Base-by-base conservation (phyloP, 1,140 invertebrate genomes). In the Rhysida immarginata region DNA sequence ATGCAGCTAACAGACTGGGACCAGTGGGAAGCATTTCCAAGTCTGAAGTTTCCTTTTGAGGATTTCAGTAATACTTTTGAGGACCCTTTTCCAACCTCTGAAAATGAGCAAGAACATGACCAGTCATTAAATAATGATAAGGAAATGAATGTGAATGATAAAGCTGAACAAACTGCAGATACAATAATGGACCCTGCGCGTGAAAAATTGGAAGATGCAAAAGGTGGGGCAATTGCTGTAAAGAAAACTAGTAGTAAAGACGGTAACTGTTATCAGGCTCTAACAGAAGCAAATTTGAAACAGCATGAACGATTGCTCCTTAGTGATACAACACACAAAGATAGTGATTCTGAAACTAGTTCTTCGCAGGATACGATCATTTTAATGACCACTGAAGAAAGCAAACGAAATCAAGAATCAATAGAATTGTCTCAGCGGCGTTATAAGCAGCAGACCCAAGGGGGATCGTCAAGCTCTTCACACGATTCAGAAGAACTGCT, bases 311-410 rank as follows among this genome's bases (percentile, higher is more conserved):
- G 16, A 16, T 35, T 35, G 29, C 29, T 35, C 5, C 5, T 8
- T 35, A 46, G 16, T 20, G 44, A 46, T 23, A 3, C 5, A 20
- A 46, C 8, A 5, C 16, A 25, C 24, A 23, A 13, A 11, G 44
- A 48, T 8, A 55, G 20, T n/a, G 53, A 55, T 26, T 23, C 42
- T 13, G 58, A 59, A 46, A 64, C 61, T 55, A 61, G 61, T 46
- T 65, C 65, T 1, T 66, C 65, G 20, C 59, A 62, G 11, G 65
- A 65, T 51, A 66, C 63, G 0, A 65, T 66, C 61, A 66, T 66
- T 20, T 63, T 66, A 61, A 66, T 66, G 65, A 66, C 63, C 11
- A 63, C 63, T 11, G 65, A 63, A 44, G 65, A 66, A 57, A 63
- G 63, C 49, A 21, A 55, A 27, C 35, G 59, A 48, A 66, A 66